These are phyloP conservation scores for Laothoe populi DNA, from an alignment of 2,888 invertebrate genomes.

Conservation along the genomic window DNA sequence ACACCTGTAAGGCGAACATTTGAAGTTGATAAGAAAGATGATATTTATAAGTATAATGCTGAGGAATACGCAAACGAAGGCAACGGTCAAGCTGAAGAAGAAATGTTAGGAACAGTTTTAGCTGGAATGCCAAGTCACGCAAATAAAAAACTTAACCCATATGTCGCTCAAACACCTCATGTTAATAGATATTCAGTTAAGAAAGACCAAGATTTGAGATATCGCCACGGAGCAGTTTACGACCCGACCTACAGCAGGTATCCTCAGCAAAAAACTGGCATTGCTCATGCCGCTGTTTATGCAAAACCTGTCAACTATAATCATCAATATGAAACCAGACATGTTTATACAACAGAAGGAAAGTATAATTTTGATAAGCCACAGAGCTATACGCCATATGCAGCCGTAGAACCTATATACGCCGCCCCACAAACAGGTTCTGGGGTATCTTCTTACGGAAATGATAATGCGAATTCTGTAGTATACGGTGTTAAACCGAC, in stretches of 20 bases:
- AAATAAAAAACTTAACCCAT: constrained; percentile 75
- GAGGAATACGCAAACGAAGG: constrained; percentile 87
- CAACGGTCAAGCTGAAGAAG: constrained; percentile 90
- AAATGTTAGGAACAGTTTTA: constrained; percentile 90
- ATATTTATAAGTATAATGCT: constrained; percentile 87
- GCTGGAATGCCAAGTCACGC: constrained; percentile 87
- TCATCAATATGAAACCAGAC: constrained; percentile 73
- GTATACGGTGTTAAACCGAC: constrained; percentile 77
- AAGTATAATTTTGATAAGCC: constrained; percentile 67
- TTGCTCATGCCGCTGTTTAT: constrained; percentile 78
- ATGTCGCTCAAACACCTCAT: constrained; percentile 73
- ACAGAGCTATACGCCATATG: constrained; percentile 65
- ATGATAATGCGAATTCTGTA: constrained; percentile 67
- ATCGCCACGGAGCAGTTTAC: constrained; percentile 73
- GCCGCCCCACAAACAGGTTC: constrained; percentile 72
- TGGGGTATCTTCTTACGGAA: constrained; percentile 64
- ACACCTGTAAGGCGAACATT: constrained; percentile 87
- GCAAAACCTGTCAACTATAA: constrained; percentile 70
- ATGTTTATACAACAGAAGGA: constrained; percentile 72
- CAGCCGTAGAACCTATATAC: constrained; percentile 75
- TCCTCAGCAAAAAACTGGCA: constrained; percentile 78
- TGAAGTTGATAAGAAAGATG: constrained; percentile 87
- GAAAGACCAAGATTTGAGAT: constrained; percentile 77
- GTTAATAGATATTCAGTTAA: constrained; percentile 69
- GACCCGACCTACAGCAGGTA: constrained; percentile 75